phyloP scores from a whole-genome alignment of 2,113 vertebrate genomes.

The Gymnocephalus cernua region DNA sequence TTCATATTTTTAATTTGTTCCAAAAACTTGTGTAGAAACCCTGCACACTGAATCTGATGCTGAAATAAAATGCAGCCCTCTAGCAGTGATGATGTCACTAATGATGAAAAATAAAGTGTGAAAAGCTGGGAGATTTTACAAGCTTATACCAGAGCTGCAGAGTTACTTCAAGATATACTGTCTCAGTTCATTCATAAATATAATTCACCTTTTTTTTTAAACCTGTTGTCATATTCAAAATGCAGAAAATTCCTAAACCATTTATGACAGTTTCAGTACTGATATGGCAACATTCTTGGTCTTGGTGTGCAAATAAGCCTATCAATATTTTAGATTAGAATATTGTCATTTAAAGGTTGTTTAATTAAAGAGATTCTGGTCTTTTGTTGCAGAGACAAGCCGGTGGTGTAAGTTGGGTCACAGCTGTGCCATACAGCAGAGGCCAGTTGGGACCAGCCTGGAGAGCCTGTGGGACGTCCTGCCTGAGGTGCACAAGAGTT shows the following conservation, averaged over 20 bases:
- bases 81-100: not conserved
- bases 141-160: not conserved
- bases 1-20: not conserved
- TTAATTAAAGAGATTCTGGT: not conserved
- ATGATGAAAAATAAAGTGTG: not conserved
- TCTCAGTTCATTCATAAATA: not conserved
- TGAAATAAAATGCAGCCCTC: not conserved
- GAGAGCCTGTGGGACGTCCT: slow-evolving; percentile 90
- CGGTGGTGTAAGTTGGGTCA: slow-evolving; percentile 89
- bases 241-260: not conserved
- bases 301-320: not conserved
- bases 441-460: slow-evolving; percentile 88
- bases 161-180: not conserved
- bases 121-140: not conserved
- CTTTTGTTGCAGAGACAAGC: slow-evolving; percentile 86
- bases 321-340: not conserved
- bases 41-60: not conserved
- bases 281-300: not conserved
- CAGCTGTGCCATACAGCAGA: slow-evolving; percentile 88
- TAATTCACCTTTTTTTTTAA: not conserved
- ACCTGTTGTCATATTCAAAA: not conserved
- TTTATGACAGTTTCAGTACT: not conserved
- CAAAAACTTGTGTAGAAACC: not conserved
- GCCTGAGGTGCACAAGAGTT: slow-evolving; percentile 85
- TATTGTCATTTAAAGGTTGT: not conserved